Base-by-base conservation (phyloP, 2,113 vertebrate genomes). In the Elaphurus davidianus region DNA sequence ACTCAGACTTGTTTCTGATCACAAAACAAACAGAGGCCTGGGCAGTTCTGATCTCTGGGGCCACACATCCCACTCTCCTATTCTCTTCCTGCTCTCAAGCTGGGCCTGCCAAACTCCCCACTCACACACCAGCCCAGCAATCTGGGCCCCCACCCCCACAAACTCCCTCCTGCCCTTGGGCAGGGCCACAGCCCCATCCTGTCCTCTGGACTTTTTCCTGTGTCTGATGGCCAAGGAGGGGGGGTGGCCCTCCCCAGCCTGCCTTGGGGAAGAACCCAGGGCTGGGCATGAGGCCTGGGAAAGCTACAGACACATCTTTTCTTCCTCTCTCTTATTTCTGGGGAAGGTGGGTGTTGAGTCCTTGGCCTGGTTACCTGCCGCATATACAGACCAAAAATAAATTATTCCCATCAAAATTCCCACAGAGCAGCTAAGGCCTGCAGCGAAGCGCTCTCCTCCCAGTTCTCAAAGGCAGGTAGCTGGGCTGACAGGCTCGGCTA, bases 261-360 rank as follows among this genome's bases (percentile, higher is more conserved):
- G 81, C 85, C 19, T 78, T 21, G 28, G 21, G 43, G 33, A 50
- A 17, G 55, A n/a, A 17, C 15, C 12, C 10, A 27, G 47, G 17
- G 28, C 59, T 79, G 47, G 59, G 33, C 76, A 30, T 5, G 5
- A n/a, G 10, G 3, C 23, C 54, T 36, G 28, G 64, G 64, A 23
- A 33, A 52, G 3, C 0, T 15, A 40, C 50, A 52, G 74, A 11
- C 25, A 5, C 0, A 17, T 33, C 50, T 6, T 2, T 1, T 17
- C 10, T 47, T 7, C 36, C 40, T 30, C 6, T 40, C 16, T 25
- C 54, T 33, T 17, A 23, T 84, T 87, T 89, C 90, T 83, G 55
- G 30, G 86, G 59, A 55, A 25, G 45, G 7, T 16, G 67, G 30
- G 21, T 17, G 7, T 11, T 23, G 55, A 87, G 71, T 74, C 91